phyloP scores from a whole-genome alignment of 2,888 invertebrate species.

The Ptychoptera contaminata region DNA sequence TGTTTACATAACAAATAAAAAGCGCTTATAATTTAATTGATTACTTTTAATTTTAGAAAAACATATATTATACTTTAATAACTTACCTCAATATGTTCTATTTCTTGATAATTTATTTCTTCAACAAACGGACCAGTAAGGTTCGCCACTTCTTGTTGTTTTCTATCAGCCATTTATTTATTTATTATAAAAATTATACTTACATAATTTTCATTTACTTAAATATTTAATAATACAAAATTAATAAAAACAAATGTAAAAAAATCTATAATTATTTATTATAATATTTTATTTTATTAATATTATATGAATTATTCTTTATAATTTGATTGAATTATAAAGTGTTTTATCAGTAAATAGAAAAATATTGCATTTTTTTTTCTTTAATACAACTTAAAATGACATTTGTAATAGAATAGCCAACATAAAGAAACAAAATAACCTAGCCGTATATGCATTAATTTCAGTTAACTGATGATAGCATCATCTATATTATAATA shows the following conservation, averaged over 20 bases:
- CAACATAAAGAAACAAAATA: no score
- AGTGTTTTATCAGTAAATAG: no score
- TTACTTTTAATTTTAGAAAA: neutral
- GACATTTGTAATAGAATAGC: no score
- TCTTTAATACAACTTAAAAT: no score
- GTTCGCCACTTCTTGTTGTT: neutral
- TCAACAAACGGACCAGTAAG: conserved; percentile 1
- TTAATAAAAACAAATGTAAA: neutral
- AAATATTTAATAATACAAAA: neutral
- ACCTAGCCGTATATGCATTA: no score
- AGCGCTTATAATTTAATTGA: neutral
- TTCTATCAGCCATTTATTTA: conserved; percentile 1
- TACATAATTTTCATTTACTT: neutral
- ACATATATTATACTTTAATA: conserved; percentile 2
- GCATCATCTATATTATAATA: no score
- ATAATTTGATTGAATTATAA: no score
- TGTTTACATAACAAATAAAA: conserved; percentile 9
- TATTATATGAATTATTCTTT: no score
- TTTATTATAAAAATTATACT: neutral
- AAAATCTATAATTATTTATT: neutral
- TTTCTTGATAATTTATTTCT: conserved; percentile 63
- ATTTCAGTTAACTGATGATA: no score
- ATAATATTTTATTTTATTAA: no score
- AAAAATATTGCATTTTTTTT: no score
- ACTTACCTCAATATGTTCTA: conserved; percentile 53